These are phyloP conservation scores for Spodoptera picta DNA, from an alignment of 2,888 invertebrate species.

Conservation along the genomic window DNA sequence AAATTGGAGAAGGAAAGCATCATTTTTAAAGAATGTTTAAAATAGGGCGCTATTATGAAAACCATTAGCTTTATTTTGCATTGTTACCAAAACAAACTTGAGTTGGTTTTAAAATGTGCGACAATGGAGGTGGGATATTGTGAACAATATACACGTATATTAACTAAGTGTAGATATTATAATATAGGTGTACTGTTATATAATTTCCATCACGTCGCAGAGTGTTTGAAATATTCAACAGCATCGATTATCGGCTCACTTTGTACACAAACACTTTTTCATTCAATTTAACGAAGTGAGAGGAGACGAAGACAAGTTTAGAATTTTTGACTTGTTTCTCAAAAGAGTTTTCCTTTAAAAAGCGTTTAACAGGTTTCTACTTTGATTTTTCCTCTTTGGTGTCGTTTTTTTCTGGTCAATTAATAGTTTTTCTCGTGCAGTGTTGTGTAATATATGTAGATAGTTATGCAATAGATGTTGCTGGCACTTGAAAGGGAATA, in stretches of 20 bases:
- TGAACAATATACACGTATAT: constrained; percentile 43
- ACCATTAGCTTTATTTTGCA: constrained; percentile 68
- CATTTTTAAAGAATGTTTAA: constrained; percentile 51
- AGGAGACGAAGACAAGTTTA: constrained; percentile 60
- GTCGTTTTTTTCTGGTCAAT: constrained; percentile 12
- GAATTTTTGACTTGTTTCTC: constrained; percentile 55
- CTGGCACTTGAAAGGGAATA: no score
- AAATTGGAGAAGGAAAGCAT: constrained; percentile 38
- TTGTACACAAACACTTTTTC: constrained; percentile 83
- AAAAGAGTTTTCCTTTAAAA: constrained; percentile 36
- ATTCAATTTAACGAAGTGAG: constrained; percentile 76
- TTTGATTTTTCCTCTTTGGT: constrained; percentile 24
- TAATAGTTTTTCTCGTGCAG: constrained; percentile 6
- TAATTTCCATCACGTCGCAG: constrained; percentile 80
- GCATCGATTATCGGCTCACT: constrained; percentile 84
- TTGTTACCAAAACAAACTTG: constrained; percentile 69
- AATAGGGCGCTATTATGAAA: constrained; percentile 64
- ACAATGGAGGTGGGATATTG: constrained; percentile 65
- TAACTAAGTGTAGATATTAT: neutral
- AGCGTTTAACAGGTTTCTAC: constrained; percentile 34
- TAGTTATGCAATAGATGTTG: no score
- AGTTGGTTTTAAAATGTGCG: constrained; percentile 67
- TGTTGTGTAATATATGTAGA: neutral
- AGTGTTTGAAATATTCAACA: constrained; percentile 84
- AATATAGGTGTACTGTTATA: constrained; percentile 52